phyloP scores from a whole-genome alignment of 2,113 vertebrate genomes.

The Corythaeola cristata region DNA sequence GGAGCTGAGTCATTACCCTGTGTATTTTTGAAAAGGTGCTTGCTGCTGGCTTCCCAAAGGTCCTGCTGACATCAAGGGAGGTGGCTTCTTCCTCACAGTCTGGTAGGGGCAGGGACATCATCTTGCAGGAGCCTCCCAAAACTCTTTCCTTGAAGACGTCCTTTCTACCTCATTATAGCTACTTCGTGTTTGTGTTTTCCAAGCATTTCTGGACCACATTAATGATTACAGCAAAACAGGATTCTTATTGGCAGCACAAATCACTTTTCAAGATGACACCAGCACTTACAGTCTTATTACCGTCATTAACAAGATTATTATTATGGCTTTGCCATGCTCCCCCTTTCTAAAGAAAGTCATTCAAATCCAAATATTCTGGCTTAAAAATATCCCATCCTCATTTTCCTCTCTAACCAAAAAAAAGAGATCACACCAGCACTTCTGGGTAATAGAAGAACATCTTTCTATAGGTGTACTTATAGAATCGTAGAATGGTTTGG shows the following conservation, averaged over 20 bases:
- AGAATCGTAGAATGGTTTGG: too few species aligned
- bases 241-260: slow-evolving; percentile 34
- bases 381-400: slow-evolving; percentile 18
- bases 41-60: not conserved
- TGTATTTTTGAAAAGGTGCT: not conserved
- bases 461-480: not conserved
- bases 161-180: not conserved
- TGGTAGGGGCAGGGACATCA: not conserved
- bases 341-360: not conserved
- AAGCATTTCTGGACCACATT: not conserved
- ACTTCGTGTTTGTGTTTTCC: not conserved
- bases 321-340: not conserved
- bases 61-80: not conserved
- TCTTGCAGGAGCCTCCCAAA: not conserved
- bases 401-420: not conserved
- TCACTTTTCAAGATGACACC: slow-evolving; percentile 32
- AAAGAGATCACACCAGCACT: not conserved
- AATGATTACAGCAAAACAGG: not conserved
- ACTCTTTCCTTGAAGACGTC: not conserved
- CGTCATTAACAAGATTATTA: slow-evolving; percentile 34
- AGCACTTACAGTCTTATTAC: slow-evolving; percentile 11
- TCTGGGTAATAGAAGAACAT: not conserved
- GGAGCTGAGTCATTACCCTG: not conserved
- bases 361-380: not conserved
- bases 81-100: not conserved